Percentiles rank a stretch among this genome's conserved stretches.
phyloP scores from a whole-genome alignment of 37 sponge, comb jelly and placozoan genomes.

The Hormiphora californensis region DNA sequence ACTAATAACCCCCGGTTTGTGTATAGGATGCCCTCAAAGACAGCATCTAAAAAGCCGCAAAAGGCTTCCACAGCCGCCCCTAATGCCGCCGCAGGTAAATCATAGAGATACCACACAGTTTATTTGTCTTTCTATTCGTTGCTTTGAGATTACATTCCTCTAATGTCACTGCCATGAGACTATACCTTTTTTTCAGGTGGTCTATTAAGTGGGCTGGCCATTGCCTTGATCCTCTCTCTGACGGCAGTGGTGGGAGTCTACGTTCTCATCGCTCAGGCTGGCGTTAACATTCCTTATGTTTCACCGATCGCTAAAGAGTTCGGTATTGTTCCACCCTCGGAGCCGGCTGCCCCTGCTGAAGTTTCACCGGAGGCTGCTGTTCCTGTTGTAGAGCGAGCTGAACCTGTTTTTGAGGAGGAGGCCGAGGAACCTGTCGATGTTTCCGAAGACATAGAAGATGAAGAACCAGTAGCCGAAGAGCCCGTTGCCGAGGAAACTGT shows the following conservation, averaged over 20 bases:
- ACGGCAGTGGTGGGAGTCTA: neutral
- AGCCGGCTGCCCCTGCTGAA: neutral
- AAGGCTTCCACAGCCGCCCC: no score
- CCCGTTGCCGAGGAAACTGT: neutral
- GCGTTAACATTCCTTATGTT: constrained; percentile 17
- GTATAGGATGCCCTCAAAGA: no score
- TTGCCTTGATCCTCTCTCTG: neutral
- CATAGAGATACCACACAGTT: neutral
- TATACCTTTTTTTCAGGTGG: no score
- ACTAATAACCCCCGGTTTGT: no score
- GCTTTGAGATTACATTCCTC: neutral
- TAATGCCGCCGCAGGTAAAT: neutral
- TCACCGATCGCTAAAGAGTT: neutral
- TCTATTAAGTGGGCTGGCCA: neutral
- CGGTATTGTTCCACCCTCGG: neutral
- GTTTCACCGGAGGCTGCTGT: neutral
- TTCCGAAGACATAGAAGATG: neutral
- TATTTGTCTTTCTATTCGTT: neutral
- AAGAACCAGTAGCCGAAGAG: neutral
- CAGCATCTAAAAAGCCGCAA: no score
- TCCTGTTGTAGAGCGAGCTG: neutral
- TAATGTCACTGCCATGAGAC: no score
- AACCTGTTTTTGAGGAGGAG: neutral
- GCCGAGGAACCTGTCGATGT: neutral
- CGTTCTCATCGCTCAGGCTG: neutral